Percentiles rank a stretch among this genome's conserved stretches.
phyloP scores from a whole-genome alignment of 2,888 invertebrate species.

The Nebria salina region DNA sequence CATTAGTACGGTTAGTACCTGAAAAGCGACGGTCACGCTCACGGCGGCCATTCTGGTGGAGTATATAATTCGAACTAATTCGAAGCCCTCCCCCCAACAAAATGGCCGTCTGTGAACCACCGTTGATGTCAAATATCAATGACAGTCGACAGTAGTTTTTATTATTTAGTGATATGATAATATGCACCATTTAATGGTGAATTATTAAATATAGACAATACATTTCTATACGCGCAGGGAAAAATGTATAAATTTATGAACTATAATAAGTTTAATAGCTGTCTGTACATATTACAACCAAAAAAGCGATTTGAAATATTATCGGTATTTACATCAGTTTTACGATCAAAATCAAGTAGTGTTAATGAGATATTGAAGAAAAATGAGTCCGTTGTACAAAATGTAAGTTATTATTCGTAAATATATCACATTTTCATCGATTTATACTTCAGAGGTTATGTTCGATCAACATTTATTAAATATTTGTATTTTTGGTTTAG shows the following conservation, averaged over 20 bases:
- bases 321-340: constrained; percentile 3
- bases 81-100: no score
- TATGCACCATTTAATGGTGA: not conserved
- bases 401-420: constrained; percentile 13
- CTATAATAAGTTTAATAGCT: not conserved
- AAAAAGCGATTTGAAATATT: not conserved
- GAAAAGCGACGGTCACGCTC: no score
- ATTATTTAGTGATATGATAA: not conserved
- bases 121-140: constrained; percentile 1
- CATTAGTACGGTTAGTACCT: no score
- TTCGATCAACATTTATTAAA: constrained; percentile 5
- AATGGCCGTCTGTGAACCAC: no score
- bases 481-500: no score
- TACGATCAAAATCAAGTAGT: constrained; percentile 39
- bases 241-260: constrained; percentile 11
- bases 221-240: not conserved
- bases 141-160: not conserved
- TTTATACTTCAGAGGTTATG: constrained; percentile 12
- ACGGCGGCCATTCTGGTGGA: no score
- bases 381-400: constrained; percentile 31
- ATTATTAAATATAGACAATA: not conserved
- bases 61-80: no score
- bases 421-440: not conserved
- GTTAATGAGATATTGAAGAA: constrained; percentile 28
- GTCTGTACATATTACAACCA: not conserved